phyloP scores from a whole-genome alignment of 2,797 vertebrate species.

The Lithobates sylvaticus region DNA sequence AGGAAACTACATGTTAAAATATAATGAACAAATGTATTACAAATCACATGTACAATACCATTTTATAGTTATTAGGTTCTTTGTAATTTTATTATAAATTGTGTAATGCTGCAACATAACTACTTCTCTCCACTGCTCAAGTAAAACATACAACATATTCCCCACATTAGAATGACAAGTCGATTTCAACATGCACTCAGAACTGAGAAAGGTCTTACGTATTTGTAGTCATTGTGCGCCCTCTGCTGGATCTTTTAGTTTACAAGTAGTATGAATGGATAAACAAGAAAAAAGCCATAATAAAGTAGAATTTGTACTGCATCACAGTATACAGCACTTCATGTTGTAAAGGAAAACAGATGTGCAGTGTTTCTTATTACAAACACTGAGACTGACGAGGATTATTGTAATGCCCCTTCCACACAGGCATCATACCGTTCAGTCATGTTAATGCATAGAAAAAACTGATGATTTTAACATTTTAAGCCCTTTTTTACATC shows the following conservation, averaged over 20 bases:
- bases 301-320: not conserved
- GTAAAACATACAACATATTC: not conserved
- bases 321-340: not conserved
- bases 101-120: no score
- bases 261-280: not conserved
- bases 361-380: not conserved
- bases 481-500: no score
- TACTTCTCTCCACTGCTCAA: no score
- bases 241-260: conserved; percentile 30
- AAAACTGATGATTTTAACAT: no score
- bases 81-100: no score
- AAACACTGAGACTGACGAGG: no score
- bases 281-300: not conserved
- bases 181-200: not conserved
- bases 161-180: not conserved
- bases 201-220: not conserved
- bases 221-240: conserved; percentile 27
- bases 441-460: no score
- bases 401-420: no score
- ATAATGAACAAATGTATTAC: not conserved
- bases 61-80: not conserved
- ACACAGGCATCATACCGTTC: no score
- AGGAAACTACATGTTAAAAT: not conserved
- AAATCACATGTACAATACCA: not conserved
- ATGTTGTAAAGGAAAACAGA: not conserved